Evolutionary conservation across 2,888 invertebrate genomes (phyloP), one percentile per base, ranked within the genome.

Genomic region (Cerceris rybyensis): DNA sequence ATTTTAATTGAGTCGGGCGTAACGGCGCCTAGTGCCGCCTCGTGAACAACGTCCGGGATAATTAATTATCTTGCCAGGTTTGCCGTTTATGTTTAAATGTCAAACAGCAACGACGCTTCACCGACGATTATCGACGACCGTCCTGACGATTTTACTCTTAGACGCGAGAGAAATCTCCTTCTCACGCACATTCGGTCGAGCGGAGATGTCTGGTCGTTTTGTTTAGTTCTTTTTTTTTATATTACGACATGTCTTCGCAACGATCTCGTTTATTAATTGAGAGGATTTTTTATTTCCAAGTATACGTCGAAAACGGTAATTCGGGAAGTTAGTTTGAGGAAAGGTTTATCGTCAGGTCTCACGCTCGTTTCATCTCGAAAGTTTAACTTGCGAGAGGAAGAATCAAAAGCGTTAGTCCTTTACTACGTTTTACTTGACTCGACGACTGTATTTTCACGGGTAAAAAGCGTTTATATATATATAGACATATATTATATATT

Each of bases 61-160:
- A 69, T 43, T 28, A 80, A 66, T 80, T 86, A 87, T 88, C 88
- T 90, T 90, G 87, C 88, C 89, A 89, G 77, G 70, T 85, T 85
- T 83, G 83, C 79, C 75, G 70, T 78, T 69, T 67, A 80, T 70
- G 55, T 81, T 28, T 70, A 50, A 76, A 75, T 74, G 55, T 73
- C 83, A 84, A 83, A 85, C 84, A 79, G 66, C 65, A 7, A 11
- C 59, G 46, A 49, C 9, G 46, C 43, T 28, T 49, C 46, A 41
- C 7, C 28, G 28, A 39, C 41, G 50, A 6, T 9, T 7, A 42
- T 49, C 9, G 50, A 6, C 9, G 9, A 42, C 52, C 9, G 42
- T 59, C 28, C n/a, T 54, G 49, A 59, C 7, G 16, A 69, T 17
- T 54, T 46, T 59, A 43, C 61, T 43, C 6, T 49, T 59, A 55